Evolutionary conservation across 2,797 vertebrate genomes (phyloP), one percentile per base, ranked within the genome.

Genomic region (Spinibarbus caldwelli): DNA sequence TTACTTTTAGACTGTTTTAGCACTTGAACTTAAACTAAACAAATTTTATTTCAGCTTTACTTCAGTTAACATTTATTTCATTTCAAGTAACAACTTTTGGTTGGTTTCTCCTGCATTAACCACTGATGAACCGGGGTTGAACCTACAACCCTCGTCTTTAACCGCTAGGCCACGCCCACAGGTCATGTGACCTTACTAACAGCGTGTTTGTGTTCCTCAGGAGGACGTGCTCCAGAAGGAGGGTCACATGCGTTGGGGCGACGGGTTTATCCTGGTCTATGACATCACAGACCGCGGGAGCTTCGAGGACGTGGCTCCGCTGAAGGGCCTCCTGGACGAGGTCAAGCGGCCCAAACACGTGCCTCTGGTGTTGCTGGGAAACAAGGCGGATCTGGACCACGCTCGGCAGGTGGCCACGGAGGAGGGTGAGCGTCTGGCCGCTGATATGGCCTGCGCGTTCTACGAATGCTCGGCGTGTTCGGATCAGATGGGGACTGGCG

Each of bases 381-480:
- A 99, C 95, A 99, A 99, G 91, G 97, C 97, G 0, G 98, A 99
- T 93, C 94, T 99, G 92, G 97, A 98, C 86, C 98, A 99, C 73
- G 96, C 94, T 43, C 94, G 98, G 67, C 97, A 99, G 92, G 98
- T 99, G 54, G 96, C 95, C 91, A 98, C 97, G 0, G 98, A 98
- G 88, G 98, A 99, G 91, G 98, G 98, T 0, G 97, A 99, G 91
- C 96, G 97, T 31, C 94, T 99, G 92, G 98, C 98, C 0, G 96
- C 97, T 0, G 98, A 99, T 88, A 95, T 99, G 88, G 97, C 98
- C 0, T 99, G 98, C 1, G 97, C 98, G 17, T 99, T 99, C 88
- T 99, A 98, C 0, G 98, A 99, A 89, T 99, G 98, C 78, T 99
- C 98, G 0, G 98, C 98, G 0, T 99, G 98, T 78, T 96, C 97